Conservation (phyloP, 1,140 invertebrate species). For the Bombus sibiricus region DNA sequence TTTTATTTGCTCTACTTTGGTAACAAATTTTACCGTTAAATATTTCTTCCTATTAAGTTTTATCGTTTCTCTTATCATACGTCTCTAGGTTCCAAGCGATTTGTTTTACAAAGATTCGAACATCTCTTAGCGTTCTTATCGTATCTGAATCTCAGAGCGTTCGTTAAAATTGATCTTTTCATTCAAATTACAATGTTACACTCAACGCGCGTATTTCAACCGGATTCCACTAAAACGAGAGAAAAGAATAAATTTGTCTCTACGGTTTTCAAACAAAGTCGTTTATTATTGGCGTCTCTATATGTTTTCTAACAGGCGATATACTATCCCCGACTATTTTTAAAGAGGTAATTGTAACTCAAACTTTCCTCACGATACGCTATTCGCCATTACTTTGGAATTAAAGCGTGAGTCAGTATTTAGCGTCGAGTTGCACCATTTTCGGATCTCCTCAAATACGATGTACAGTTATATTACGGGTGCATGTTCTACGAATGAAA, state of each 20-base stretch:
- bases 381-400: not conserved
- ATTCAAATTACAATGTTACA: not conserved
- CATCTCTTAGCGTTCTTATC: not conserved
- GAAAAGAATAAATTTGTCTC: not conserved
- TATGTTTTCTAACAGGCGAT: too few relatives aligned
- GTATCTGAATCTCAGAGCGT: not conserved
- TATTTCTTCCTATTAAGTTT: not conserved
- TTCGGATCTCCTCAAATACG: not conserved
- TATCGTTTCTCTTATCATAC: not conserved
- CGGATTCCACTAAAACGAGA: not conserved
- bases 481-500: conserved; percentile 5
- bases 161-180: not conserved
- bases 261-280: not conserved
- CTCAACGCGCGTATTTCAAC: not conserved
- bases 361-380: not conserved
- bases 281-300: not conserved
- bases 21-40: not conserved
- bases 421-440: not conserved
- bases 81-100: not conserved
- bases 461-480: not conserved
- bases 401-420: not conserved
- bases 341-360: not conserved
- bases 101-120: not conserved
- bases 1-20: not conserved
- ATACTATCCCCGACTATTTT: not conserved